These are phyloP conservation scores for Dolomedes plantarius DNA, from an alignment of 2,888 invertebrate genomes.

Conservation along the genomic window DNA sequence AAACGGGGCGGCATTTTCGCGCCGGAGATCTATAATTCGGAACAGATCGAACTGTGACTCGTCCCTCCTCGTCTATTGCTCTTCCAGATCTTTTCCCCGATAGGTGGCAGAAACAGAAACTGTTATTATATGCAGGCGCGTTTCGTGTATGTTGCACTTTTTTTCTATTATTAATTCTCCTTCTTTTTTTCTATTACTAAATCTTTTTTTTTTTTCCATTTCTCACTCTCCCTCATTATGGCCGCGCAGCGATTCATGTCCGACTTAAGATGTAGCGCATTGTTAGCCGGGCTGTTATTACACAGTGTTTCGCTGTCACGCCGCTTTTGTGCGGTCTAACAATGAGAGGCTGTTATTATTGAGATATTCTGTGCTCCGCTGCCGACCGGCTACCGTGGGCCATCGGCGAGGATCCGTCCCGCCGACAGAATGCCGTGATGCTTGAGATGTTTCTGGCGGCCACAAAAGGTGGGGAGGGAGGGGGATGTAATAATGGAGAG, in stretches of 20 bases:
- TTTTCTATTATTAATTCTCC: too few relatives aligned
- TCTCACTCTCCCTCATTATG: conserved; percentile 23
- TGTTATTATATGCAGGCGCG: background rate
- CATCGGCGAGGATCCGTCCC: background rate
- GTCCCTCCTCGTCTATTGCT: background rate
- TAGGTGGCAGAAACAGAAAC: background rate
- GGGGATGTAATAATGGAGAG: conserved; percentile 56
- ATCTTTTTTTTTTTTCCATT: background rate
- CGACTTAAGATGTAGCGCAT: conserved; percentile 45
- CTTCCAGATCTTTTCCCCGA: conserved; percentile 5
- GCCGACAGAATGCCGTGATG: conserved; percentile 25
- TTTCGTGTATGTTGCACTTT: too few relatives aligned
- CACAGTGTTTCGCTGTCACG: conserved; percentile 53
- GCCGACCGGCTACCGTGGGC: conserved; percentile 34
- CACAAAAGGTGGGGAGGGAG: conserved; percentile 33
- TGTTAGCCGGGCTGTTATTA: conserved; percentile 54
- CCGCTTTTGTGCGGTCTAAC: conserved; percentile 29
- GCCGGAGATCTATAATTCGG: background rate
- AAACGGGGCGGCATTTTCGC: too few relatives aligned
- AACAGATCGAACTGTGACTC: background rate
- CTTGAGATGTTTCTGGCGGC: conserved; percentile 44
- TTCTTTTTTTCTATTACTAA: too few relatives aligned
- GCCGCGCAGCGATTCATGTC: conserved; percentile 58
- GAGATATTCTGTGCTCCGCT: conserved; percentile 51
- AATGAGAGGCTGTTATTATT: conserved; percentile 54